Evolutionary conservation across 2,113 vertebrate genomes (phyloP), one percentile per base, ranked within the genome.

Genomic region (Dromas ardeola): DNA sequence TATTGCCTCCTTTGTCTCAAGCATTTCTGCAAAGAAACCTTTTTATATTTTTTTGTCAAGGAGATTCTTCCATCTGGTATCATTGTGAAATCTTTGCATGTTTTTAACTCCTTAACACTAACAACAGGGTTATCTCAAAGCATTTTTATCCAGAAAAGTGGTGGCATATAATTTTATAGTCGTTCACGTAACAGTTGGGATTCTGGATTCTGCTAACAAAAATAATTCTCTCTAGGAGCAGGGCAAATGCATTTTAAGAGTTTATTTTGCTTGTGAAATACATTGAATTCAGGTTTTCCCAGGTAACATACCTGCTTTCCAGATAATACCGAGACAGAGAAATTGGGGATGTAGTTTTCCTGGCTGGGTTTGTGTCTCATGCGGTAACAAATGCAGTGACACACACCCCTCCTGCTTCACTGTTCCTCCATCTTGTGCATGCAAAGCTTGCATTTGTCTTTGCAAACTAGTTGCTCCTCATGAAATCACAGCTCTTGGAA

Each of bases 401-500:
- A 49, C 69, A 52, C 47, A 27, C 34, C 20, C 49, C 38, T 88
- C 69, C 78, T 40, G 36, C 82, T 80, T 73, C 80, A 8, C 69
- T 12, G 1, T 71, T 78, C 78, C 88, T 94, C 92, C 95, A 89
- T 96, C 90, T 94, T 94, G 63, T 78, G 65, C 63, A 81, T 45
- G 78, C 55, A 95, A 74, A 81, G 36, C 73, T 87, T 78, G 63
- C 16, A 5, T 69, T 84, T 74, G 15, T 78, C 36, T 93, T 90
- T 53, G 47, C 80, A 85, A 91, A 61, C 61, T 40, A 40, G 21
- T 43, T 88, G 81, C 86, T 85, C 40, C 70, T 93, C 36, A 10
- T 82, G 77, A 93, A 85, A 87, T 65, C 66, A 27, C 84, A 67
- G 86, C 83, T 71, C 58, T 76, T 93, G 58, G 62, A 96, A 95